Evolutionary conservation across 2,113 vertebrate genomes (phyloP).

Genomic region (Stigmatopora nigra): DNA sequence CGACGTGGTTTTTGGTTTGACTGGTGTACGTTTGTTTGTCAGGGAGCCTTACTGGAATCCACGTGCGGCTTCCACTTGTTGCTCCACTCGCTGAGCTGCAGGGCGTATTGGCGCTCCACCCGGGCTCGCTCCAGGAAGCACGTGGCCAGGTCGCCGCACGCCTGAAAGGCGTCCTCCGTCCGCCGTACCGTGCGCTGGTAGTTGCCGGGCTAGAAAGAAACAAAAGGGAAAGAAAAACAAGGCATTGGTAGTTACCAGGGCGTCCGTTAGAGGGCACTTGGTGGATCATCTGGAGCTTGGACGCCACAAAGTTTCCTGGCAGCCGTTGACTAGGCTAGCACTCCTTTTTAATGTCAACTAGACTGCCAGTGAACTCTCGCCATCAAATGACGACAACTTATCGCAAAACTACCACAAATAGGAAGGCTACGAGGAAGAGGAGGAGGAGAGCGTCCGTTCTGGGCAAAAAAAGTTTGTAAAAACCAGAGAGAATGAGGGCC

Average conservation of each 20-base stretch:
- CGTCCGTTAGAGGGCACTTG: conserved; percentile 31
- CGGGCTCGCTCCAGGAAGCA: conserved; percentile 79
- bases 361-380: not conserved
- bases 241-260: not conserved
- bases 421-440: not conserved
- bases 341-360: not conserved
- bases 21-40: too few relatives aligned
- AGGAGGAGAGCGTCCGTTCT: too few relatives aligned
- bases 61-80: conserved; percentile 79
- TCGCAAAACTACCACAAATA: not conserved
- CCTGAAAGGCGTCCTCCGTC: conserved; percentile 73
- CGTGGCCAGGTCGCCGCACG: conserved; percentile 73
- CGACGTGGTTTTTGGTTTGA: too few relatives aligned
- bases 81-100: conserved; percentile 78
- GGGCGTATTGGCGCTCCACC: conserved; percentile 75
- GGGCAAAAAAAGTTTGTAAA: too few relatives aligned
- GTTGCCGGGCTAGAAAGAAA: conserved; percentile 71
- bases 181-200: conserved; percentile 73
- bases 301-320: conserved; percentile 62
- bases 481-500: not conserved
- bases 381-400: not conserved
- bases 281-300: conserved; percentile 68
- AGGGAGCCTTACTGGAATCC: conserved; percentile 70
- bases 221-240: conserved; percentile 11
- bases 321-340: conserved; percentile 28